Evolutionary conservation across 2,113 vertebrate genomes (phyloP).

Genomic region (Lutjanus erythropterus): DNA sequence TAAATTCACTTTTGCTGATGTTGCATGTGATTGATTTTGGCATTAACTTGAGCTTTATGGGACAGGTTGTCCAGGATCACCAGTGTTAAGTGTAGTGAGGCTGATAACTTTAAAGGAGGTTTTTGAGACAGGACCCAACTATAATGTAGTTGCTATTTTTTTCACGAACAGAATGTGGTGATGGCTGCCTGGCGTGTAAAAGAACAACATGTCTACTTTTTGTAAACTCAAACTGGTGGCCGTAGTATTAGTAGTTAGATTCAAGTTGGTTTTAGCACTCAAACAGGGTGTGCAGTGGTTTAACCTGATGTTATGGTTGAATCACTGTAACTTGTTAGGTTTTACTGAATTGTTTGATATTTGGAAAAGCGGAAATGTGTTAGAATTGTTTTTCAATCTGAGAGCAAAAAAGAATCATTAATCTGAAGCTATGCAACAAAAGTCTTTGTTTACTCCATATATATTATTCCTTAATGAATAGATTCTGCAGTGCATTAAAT

Average conservation of each 20-base stretch:
- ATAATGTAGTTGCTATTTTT: not conserved
- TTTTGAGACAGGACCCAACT: constrained; percentile 12
- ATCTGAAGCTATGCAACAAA: constrained; percentile 22
- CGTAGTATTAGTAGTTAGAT: not conserved
- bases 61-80: not conserved
- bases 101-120: not conserved
- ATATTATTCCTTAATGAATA: constrained; percentile 33
- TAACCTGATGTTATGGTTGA: not conserved
- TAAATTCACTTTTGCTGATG: constrained; percentile 5
- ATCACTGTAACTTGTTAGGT: not conserved
- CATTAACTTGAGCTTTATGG: not conserved
- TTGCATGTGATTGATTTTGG: not conserved
- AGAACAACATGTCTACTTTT: not conserved
- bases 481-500: constrained; percentile 30
- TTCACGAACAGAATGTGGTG: constrained; percentile 15
- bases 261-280: constrained; percentile 12
- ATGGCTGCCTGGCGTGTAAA: constrained; percentile 31
- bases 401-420: not conserved
- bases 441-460: not conserved
- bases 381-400: not conserved
- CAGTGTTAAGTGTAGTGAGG: not conserved
- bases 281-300: constrained; percentile 2
- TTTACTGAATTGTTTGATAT: constrained; percentile 5
- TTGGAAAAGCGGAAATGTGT: constrained; percentile 20
- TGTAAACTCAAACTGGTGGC: not conserved